These are phyloP conservation scores for Rhorus exstirpatorius DNA, from an alignment of 2,888 invertebrate genomes.

Conservation along the genomic window DNA sequence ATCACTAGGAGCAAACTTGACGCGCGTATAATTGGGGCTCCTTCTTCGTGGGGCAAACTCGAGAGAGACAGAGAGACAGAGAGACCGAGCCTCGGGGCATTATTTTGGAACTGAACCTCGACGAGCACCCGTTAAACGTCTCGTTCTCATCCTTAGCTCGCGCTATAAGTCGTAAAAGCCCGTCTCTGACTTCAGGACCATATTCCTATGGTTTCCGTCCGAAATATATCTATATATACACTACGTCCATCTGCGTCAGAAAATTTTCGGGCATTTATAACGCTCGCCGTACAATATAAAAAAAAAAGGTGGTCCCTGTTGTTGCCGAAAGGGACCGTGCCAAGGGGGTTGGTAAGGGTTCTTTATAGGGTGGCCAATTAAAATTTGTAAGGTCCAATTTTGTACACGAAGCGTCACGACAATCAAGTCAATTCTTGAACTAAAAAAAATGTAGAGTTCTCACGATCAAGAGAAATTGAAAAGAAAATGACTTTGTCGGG, in stretches of 20 bases:
- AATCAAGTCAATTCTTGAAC: slow-evolving; percentile 11
- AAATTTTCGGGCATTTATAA: slow-evolving; percentile 68
- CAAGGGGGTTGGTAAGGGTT: slow-evolving; percentile 45
- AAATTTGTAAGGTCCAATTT: slow-evolving; percentile 55
- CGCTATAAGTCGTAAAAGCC: slow-evolving; percentile 66
- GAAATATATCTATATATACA: slow-evolving; percentile 45
- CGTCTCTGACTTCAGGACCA: slow-evolving; percentile 54
- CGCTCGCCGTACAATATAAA: slow-evolving; percentile 82
- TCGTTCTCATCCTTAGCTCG: slow-evolving; percentile 72
- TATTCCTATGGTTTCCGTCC: slow-evolving; percentile 55
- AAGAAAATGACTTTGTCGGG: neutral
- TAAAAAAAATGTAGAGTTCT: slow-evolving; percentile 7
- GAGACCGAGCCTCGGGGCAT: slow-evolving; percentile 66
- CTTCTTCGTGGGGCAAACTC: slow-evolving; percentile 73
- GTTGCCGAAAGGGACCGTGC: slow-evolving; percentile 55
- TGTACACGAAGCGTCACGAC: slow-evolving; percentile 21
- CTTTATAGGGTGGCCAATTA: slow-evolving; percentile 68
- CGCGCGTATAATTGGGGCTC: slow-evolving; percentile 79
- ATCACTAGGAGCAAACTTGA: slow-evolving; percentile 76
- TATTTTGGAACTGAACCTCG: slow-evolving; percentile 64
- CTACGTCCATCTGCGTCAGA: slow-evolving; percentile 51
- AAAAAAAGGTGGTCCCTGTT: slow-evolving; percentile 57
- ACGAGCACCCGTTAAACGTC: slow-evolving; percentile 77
- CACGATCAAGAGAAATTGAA: slow-evolving; percentile 5
- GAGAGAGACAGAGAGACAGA: slow-evolving; percentile 66